Evolutionary conservation across 1,140 invertebrate species (phyloP), one percentile per base, ranked within the genome.

Genomic region (Bombus sibiricus): DNA sequence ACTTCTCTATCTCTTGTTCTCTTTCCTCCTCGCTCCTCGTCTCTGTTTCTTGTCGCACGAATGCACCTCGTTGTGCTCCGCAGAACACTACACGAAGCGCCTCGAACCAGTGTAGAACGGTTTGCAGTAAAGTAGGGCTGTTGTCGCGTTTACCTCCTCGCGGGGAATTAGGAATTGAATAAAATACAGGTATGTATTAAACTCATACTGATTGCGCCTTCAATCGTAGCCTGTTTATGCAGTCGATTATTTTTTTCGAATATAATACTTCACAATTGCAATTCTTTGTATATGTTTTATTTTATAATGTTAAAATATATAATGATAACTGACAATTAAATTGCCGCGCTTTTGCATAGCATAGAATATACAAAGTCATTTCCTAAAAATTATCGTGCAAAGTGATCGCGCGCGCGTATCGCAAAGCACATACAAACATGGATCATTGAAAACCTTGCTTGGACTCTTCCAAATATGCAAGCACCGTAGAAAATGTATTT

Each of bases 11-110:
- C 76, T 84, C 82, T 78, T 43, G 18, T 66, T 39, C 69, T 41
- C 34, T 78, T 74, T 74, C 77, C 74, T 32, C 39, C 53, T 78
- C 12, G 69, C 78, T 62, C 72, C 41, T 59, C 57, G 32, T 28
- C 69, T 69, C 75, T 87, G 68, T 53, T 80, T 81, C 62, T 85
- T 83, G 74, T 89, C 89, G 86, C 86, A 83, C 92, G 83, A 90
- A 89, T 88, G 87, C 85, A 90, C 72, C 79, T 91, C 75, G 88
- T 86, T 80, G 87, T 87, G 90, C 80, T 86, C 87, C 90, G 89
- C 85, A 88, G 88, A 85, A 88, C 89, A 91, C 85, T 92, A 90
- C 90, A 89, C 90, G 91, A 86, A 90, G 88, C 88, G 88, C 91
- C 86, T 90, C 84, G 75, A 90, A 87, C 75, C 90, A 92, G 92